Evolutionary conservation across 2,888 invertebrate species (phyloP), one percentile per base, ranked within the genome.

Genomic region (Hermaeophaga mercurialis): DNA sequence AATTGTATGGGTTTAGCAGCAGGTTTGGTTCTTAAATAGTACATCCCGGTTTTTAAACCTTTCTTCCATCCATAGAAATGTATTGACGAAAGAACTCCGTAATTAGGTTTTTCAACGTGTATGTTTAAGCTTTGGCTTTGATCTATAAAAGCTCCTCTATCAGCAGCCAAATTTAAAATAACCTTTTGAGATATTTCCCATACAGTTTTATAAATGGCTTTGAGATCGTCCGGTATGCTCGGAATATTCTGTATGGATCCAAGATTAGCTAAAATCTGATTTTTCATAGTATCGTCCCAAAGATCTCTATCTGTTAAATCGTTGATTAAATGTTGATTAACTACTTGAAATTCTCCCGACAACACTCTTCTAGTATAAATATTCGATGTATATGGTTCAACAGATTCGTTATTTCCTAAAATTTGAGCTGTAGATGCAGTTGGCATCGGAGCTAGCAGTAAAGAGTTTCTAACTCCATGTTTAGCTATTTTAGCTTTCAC

Each of bases 371-470:
- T 82, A 14, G 91, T 89, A 78, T 98, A 99, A 67, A 99, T 94
- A 74, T 99, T 99, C 26, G 94, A 96, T 0, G 97, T 98, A 77
- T 97, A 99, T 0, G 99, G 94, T 78, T 99, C 99, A 72, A 97
- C 91, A 0, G 96, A 94, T 78, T 99, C 98, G 75, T 98, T 99
- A 75, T 99, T 99, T 12, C 99, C 99, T 38, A 99, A 84, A 72
- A 99, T 99, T 80, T 99, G 98, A 1, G 99, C 98, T 0, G 98
- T 99, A 1, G 97, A 96, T 6, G 98, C 97, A 3, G 98, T 99
- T 0, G 98, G 98, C 98, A 99, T 99, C 0, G 97, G 97, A 0
- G 98, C 97, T 61, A 98, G 67, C 14, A 99, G 80, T 12, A 76
- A 58, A 1, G 96, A 96, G 80, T 99, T 99, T 54, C 98, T 82